Evolutionary conservation across 2,113 vertebrate species (phyloP), one percentile per base, ranked within the genome.

Genomic region (Gymnobelideus leadbeateri): DNA sequence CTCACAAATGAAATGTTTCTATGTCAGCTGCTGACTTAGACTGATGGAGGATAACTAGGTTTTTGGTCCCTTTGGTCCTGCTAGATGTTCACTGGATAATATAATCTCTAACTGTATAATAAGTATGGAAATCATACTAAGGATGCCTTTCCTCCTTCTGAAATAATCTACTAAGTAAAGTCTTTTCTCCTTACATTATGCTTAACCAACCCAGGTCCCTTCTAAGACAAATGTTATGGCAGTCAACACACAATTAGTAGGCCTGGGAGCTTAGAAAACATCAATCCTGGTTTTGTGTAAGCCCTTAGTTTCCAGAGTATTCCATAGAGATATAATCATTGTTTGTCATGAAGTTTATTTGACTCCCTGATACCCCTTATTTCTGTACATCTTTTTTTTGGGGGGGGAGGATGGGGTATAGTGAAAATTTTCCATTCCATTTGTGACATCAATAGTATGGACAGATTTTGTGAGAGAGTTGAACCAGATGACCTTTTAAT

Each of bases 151-250:
- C 90, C 1, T 91, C 24, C 90, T 96, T 97, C 0, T 16, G 26
- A 97, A 96, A 91, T 95, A 96, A 96, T 98, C 96, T 89, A 92
- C 25, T 21, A 53, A 2, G 25, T 89, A 94, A 94, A 96, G 91
- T 57, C 50, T 11, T 19, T 97, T 94, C 94, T 92, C 21, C 84
- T n/a, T 91, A 54, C 47, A 25, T 94, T 49, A 96, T 89, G 61
- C 11, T 97, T 93, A 16, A 8, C 95, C 97, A 97, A 96, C 54
- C 46, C 68, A 51, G 25, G 14, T 31, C 97, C 19, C 16, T 92
- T 14, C 16, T 93, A 97, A 97, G 93, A 96, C 47, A 96, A 97
- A 97, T 91, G 51, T 12, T 53, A 2, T 57, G 52, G 91, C 90
- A 96, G 43, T 89, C 55, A 93, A 31, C 90, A 53, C 57, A 94